phyloP scores from a whole-genome alignment of 2,888 invertebrate species.

The Synanthedon tipuliformis region DNA sequence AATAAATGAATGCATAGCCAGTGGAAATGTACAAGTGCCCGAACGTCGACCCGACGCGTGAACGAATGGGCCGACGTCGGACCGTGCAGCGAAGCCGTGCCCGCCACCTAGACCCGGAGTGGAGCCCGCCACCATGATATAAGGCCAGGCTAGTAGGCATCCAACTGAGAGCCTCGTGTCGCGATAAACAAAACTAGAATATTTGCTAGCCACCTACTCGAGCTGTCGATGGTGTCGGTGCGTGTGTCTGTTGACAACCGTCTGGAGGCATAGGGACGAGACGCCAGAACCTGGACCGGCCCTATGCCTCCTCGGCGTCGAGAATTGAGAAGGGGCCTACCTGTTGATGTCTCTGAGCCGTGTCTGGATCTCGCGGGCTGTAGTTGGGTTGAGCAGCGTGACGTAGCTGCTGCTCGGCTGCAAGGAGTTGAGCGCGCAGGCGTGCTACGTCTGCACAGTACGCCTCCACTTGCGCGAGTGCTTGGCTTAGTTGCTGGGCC shows the following conservation, averaged over 20 bases:
- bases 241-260: slow-evolving; percentile 10
- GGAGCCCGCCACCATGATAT: slow-evolving; percentile 1
- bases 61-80: slow-evolving; percentile 13
- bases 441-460: slow-evolving; percentile 89
- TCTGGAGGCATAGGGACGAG: slow-evolving; percentile 2
- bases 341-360: slow-evolving; percentile 86
- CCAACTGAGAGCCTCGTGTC: slow-evolving; percentile 29
- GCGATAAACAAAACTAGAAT: slow-evolving; percentile 55
- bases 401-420: slow-evolving; percentile 89
- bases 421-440: slow-evolving; percentile 84
- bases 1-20: slow-evolving; percentile 39
- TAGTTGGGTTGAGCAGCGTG: slow-evolving; percentile 86
- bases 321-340: slow-evolving; percentile 68
- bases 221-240: slow-evolving; percentile 21
- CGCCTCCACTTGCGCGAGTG: slow-evolving; percentile 86
- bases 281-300: not conserved
- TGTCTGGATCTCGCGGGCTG: slow-evolving; percentile 84
- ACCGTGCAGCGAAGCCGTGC: slow-evolving; percentile 12
- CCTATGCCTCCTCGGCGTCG: slow-evolving; percentile 10
- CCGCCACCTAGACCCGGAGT: slow-evolving; percentile 8
- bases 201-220: slow-evolving; percentile 44
- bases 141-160: slow-evolving; percentile 8
- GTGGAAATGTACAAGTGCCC: slow-evolving; percentile 38
- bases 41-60: slow-evolving; percentile 4
- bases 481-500: slow-evolving; percentile 76